Evolutionary conservation across 2,888 invertebrate genomes (phyloP).

Genomic region (Aphrophora alni): DNA sequence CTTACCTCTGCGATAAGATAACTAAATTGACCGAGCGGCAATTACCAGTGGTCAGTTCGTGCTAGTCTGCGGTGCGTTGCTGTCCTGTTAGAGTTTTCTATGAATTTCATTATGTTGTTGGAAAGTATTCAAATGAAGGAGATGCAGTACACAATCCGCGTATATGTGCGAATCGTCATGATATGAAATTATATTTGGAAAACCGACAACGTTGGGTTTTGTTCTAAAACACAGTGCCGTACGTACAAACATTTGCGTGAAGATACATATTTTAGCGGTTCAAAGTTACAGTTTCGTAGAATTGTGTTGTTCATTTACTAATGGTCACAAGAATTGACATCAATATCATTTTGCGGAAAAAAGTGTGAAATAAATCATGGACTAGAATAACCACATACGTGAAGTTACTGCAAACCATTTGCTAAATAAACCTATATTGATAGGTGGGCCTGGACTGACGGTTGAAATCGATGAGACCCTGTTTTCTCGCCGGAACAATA

Average conservation of each 20-base stretch:
- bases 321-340: slow-evolving; percentile 11
- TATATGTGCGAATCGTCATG: no score
- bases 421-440: neutral
- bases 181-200: no score
- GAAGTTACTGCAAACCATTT: slow-evolving; percentile 25
- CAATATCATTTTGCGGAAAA: slow-evolving; percentile 18
- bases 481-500: slow-evolving; percentile 29
- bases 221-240: no score
- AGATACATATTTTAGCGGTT: neutral
- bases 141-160: no score
- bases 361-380: slow-evolving; percentile 20
- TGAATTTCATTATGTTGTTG: no score
- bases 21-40: no score
- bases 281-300: neutral
- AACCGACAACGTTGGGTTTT: no score
- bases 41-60: no score
- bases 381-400: slow-evolving; percentile 37
- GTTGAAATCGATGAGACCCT: slow-evolving; percentile 35
- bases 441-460: slow-evolving; percentile 23
- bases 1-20: no score
- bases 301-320: neutral
- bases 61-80: neutral
- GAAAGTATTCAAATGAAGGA: no score
- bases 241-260: neutral
- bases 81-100: neutral